Evolutionary conservation across 2,797 vertebrate species (phyloP), one percentile per base, ranked within the genome.

Genomic region (Pseudocheirus occidentalis): DNA sequence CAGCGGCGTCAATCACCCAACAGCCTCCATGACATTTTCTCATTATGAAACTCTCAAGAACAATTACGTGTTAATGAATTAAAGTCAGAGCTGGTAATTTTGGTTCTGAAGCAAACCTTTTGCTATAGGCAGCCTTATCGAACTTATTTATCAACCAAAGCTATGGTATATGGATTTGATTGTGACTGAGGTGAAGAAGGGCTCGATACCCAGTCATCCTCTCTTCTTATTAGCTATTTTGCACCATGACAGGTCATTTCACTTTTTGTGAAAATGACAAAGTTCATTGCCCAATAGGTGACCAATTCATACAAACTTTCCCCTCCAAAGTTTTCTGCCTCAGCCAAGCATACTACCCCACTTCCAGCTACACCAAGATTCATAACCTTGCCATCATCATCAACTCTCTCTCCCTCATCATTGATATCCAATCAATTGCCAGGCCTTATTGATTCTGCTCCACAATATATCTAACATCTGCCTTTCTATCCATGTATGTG

Each of bases 31-130:
- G 92, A 94, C 28, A n/a, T 50, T 94, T 95, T 97, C 92, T 95
- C 55, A 92, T 94, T 97, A 92, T 94, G 94, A 95, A 55, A 96
- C 46, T 11, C 55, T 94, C 90, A 62, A 21, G 92, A 97, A 94
- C 93, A 97, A 96, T 96, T 58, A 87, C 6, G 24, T 95, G 93
- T 62, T 97, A 96, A 97, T 97, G 96, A 96, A 97, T 98, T 93
- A 62, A 52, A 96, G 93, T 91, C 94, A 56, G 73, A 97, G 12
- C 55, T 97, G 91, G 31, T 40, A 95, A 59, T 58, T 46, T 89
- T 96, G 92, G 90, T 91, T 66, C 98, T 94, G 52, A 94, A 94
- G 95, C 66, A 97, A 97, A 96, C 66, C 94, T n/a, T 9, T 91
- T 62, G 55, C 14, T 96, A 58, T 55, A 57, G 94, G 54, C 31